Base-by-base conservation (phyloP, 2,888 invertebrate species). In the Agrotis exclamationis region DNA sequence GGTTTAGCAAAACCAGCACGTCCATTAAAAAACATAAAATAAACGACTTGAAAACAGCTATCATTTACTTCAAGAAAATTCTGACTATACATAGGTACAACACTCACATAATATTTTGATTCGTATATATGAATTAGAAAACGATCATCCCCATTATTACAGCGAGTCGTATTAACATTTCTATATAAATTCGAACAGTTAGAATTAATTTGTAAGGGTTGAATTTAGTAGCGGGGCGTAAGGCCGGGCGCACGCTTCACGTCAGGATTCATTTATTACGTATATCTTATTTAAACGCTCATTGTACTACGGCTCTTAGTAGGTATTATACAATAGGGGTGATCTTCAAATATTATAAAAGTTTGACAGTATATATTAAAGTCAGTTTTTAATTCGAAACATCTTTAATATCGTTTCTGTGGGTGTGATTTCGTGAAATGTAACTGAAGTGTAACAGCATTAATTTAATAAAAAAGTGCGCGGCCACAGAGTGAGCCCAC, bases 131-230 rank as follows among this genome's bases (percentile, higher is more conserved):
- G 20, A 22, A n/a, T 48, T 13, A 59, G 0, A 60, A 65, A 65
- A 51, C 16, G 20, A 22, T 39, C 2, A 45, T 16, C 14, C 2
- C 20, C 2, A n/a, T n/a, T 20, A 48, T 16, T n/a, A 18, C 1
- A 72, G 24, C 0, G 0, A 11, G n/a, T 60, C 47, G 81, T 84
- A 80, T 77, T 76, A 86, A 53, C 84, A 83, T 66, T 89, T 91
- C 90, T 87, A 83, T 87, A 86, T 70, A 45, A 76, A 67, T 78
- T 75, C 63, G 28, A 70, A 65, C 72, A 78, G 76, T 81, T 79
- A 77, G 87, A 87, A 89, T 89, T 91, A 91, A 90, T 90, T 90
- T 77, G 82, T 87, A 87, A 90, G 92, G 92, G 92, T 91, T 91
- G 88, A 87, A 86, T 89, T 91, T 88, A 90, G 87, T 87, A 86